phyloP scores from a whole-genome alignment of 1,140 invertebrate genomes.

The Reticulitermes speratus region DNA sequence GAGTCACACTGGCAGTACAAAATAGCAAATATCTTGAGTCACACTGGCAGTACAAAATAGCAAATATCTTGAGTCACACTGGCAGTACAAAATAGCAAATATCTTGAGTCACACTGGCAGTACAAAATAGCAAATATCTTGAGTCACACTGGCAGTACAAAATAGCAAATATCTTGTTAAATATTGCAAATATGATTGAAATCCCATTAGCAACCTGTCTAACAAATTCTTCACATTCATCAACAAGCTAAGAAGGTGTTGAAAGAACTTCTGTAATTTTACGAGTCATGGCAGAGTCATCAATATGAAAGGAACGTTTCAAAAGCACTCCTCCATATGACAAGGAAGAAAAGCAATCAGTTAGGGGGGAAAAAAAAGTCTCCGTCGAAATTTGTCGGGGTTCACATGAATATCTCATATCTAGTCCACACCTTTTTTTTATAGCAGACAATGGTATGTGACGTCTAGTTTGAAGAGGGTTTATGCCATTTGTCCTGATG shows the following conservation, averaged over 20 bases:
- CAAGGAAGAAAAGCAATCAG: neutral
- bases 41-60: neutral
- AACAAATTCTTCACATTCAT: neutral
- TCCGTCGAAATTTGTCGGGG: neutral
- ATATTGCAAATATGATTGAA: neutral
- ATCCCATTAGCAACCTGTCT: neutral
- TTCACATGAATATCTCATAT: slow-evolving; percentile 6
- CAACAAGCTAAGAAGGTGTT: neutral
- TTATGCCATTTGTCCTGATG: slow-evolving; percentile 3
- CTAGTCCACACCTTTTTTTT: neutral
- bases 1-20: too few species aligned
- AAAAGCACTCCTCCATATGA: neutral
- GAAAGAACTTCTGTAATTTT: neutral
- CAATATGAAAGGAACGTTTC: neutral
- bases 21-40: neutral
- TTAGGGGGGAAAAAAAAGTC: neutral
- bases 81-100: neutral
- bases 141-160: too few species aligned
- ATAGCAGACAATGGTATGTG: slow-evolving; percentile 6
- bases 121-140: neutral
- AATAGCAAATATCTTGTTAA: neutral
- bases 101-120: neutral
- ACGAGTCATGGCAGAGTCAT: slow-evolving; percentile 1
- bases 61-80: neutral
- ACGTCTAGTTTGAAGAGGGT: slow-evolving; percentile 7